These are phyloP conservation scores for silkworm (Bombyx mori) DNA, from an alignment of 1,140 invertebrate species.

Conservation along the genomic window ASM3026992v2 NC_085119.1:11567001-11567500, in stretches of 20 bases:
- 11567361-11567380: too few relatives aligned
- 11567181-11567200: slow-evolving; percentile 71
- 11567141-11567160: slow-evolving; percentile 69
- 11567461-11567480: too few relatives aligned
- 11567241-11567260: slow-evolving; percentile 38
- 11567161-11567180: slow-evolving; percentile 66
- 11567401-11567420: too few relatives aligned
- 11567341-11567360: too few relatives aligned
- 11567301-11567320: slow-evolving; percentile 38
- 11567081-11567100: slow-evolving; percentile 62
- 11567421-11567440: too few relatives aligned
- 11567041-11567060: slow-evolving; percentile 27
- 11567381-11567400: too few relatives aligned
- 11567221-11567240: slow-evolving; percentile 46
- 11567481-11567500: too few relatives aligned
- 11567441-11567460: too few relatives aligned
- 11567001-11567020: slow-evolving; percentile 22
- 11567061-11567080: slow-evolving; percentile 41
- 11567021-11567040: slow-evolving; percentile 35
- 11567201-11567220: slow-evolving; percentile 69
- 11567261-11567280: slow-evolving; percentile 43
- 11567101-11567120: slow-evolving; percentile 66
- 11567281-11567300: slow-evolving; percentile 9
- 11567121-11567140: slow-evolving; percentile 61
- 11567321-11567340: slow-evolving; percentile 44